A percentile compares a stretch with the other conserved stretches of the same genome.
Evolutionary conservation across 1,140 invertebrate species (phyloP).

Genomic region (Drosophila saltans): DNA sequence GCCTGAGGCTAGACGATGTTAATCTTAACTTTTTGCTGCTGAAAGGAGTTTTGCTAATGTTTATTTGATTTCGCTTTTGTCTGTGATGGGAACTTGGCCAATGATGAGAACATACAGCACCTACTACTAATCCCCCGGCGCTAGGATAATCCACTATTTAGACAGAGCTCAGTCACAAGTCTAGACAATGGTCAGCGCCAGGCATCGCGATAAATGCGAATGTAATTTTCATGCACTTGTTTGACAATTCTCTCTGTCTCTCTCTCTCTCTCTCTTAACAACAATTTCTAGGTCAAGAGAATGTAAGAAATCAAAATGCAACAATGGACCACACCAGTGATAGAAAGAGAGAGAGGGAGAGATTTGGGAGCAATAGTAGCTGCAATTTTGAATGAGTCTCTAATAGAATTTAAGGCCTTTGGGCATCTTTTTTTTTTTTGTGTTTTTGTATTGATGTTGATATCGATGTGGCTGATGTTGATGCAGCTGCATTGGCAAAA

Average conservation of each 20-base stretch:
- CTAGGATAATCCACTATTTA: constrained; percentile 81
- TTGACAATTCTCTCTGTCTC: constrained; percentile 9
- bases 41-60: constrained; percentile 70
- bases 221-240: constrained; percentile 41
- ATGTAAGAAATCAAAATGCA: neutral
- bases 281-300: constrained; percentile 52
- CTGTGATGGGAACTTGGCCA: constrained; percentile 33
- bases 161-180: constrained; percentile 77
- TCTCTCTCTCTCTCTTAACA: too few relatives aligned
- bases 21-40: constrained; percentile 77
- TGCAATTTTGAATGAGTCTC: constrained; percentile 7
- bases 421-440: constrained; percentile 26
- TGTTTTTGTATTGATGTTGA: neutral
- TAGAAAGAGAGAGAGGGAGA: constrained; percentile 10
- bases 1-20: constrained; percentile 63
- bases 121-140: constrained; percentile 51
- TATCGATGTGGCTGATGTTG: neutral
- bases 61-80: constrained; percentile 78
- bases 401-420: constrained; percentile 54
- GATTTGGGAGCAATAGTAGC: neutral
- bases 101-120: constrained; percentile 18
- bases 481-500: constrained; percentile 56
- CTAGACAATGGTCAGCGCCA: constrained; percentile 73
- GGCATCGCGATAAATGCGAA: constrained; percentile 59
- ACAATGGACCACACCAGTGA: constrained; percentile 47